Base-by-base conservation (phyloP, 2,797 vertebrate species). In the Ammospiza maritima region DNA sequence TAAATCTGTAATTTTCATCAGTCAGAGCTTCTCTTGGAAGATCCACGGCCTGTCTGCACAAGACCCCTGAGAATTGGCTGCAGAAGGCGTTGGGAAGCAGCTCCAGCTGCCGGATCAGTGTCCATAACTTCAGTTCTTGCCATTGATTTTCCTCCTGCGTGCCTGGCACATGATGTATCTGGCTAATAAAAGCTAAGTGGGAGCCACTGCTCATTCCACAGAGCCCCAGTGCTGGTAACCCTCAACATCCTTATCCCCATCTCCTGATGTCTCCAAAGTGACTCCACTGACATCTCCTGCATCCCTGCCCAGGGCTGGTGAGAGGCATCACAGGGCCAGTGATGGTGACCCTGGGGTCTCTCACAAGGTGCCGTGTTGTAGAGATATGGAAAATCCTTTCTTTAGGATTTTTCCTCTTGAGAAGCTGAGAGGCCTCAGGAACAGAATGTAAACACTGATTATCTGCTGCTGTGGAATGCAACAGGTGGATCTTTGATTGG, bases 131-230 rank as follows among this genome's bases (percentile, higher is more conserved):
- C 78, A 85, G 57, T 29, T 48, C 56, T 75, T 53, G 56, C 54
- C 74, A 78, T 57, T 9, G 91, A 87, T 84, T 88, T 75, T 56
- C 10, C 45, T 25, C 5, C 40, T 13, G 7, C 64, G 38, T 17
- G 17, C 84, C 74, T 78, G 9, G 57, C 40, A 40, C 53, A 30
- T 44, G 87, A 93, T 66, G 32, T 3, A 67, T 72, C 53, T 44
- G 87, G 56, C 89, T 94, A 94, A 94, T 93, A 95, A 96, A 66
- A 77, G 51, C 74, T 18, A 42, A 91, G 56, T 20, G 66, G 71
- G 74, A 88, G 70, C 51, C n/a, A 4, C 67, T 15, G 7, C 23
- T 67, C 58, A 1, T 56, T 36, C 27, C 14, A 6, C 8, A 2
- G 53, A 58, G 44, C 29, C 56, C 44, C 5, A 5, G 38, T 2